Base-by-base conservation (phyloP, 2,888 invertebrate genomes). In the Achlya flavicornis region DNA sequence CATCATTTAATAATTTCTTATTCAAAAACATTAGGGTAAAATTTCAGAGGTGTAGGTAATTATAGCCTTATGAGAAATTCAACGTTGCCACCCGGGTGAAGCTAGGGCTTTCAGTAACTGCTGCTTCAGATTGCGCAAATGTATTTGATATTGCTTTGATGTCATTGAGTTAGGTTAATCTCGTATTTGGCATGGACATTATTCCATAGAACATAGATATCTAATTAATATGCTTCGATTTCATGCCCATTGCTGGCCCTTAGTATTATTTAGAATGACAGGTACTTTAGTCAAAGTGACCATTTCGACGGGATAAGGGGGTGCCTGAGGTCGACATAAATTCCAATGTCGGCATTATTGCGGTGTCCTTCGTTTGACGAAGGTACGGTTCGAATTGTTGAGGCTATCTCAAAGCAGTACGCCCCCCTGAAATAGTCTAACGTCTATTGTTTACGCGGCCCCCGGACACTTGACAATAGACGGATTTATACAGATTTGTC, bases 311-410 rank as follows among this genome's bases (percentile, higher is more conserved):
- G 80, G 82, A 84, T 83, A 81, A 85, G 83, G 81, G 85, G 83
- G 80, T 69, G 76, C 72, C 84, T 87, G 84, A 84, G 86, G 85
- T 86, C 84, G 89, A 89, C 90, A 90, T 89, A 88, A 91, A 90
- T 90, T 90, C 89, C 86, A 69, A 82, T 82, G 87, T 81, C 83
- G 77, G 85, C 86, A 81, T 88, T 89, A 91, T 89, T 90, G 87
- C 82, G 86, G 85, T 79, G 83, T 85, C 83, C 84, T 87, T 83
- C 84, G 79, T 88, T 89, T 91, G 91, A 92, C 90, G 90, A 91
- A 91, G 91, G 91, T 92, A 82, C 79, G 75, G 77, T 71, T 78
- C 76, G 83, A 87, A 89, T 87, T 88, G 87, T 88, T 80, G 78
- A 84, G 85, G 83, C 81, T 88, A 86, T 89, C 88, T 84, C 76